These are phyloP conservation scores for Acipenser oxyrinchus DNA, from an alignment of 2,797 vertebrate species.

Conservation along the genomic window DNA sequence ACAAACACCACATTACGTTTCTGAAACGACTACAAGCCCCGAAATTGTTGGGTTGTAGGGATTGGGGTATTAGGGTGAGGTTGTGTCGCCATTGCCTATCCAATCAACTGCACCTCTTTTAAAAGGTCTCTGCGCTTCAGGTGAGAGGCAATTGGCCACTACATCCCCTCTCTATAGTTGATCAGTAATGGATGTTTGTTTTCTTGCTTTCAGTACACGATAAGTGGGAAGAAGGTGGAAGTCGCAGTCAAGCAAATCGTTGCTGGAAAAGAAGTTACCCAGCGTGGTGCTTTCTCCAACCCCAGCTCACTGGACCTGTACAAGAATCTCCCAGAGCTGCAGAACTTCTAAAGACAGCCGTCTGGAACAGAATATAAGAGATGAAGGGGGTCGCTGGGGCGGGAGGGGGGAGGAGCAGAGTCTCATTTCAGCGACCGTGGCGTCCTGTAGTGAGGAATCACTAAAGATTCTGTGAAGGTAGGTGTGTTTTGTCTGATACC, in stretches of 20 bases:
- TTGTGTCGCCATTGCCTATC: too few relatives aligned
- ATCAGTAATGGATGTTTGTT: constrained; percentile 1
- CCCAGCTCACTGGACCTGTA: constrained; percentile 85
- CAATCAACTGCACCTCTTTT: background rate
- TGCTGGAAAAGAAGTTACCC: constrained; percentile 75
- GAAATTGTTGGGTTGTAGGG: too few relatives aligned
- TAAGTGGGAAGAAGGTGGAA: constrained; percentile 96
- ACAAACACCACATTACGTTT: too few relatives aligned
- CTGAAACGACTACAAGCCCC: too few relatives aligned
- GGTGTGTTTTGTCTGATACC: constrained; percentile 3
- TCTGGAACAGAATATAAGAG: background rate
- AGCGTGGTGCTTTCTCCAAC: constrained; percentile 85
- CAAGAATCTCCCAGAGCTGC: constrained; percentile 83
- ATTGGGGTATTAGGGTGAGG: too few relatives aligned
- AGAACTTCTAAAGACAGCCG: constrained; percentile 65
- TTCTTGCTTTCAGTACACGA: constrained; percentile 72
- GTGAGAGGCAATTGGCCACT: too few relatives aligned
- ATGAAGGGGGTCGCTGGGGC: background rate
- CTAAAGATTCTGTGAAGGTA: too few relatives aligned
- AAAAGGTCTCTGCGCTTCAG: too few relatives aligned
- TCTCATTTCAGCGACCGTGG: constrained; percentile 4
- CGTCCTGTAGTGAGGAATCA: background rate
- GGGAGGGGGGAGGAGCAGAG: background rate
- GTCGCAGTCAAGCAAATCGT: constrained; percentile 91
- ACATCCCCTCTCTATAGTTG: constrained; percentile 1